Evolutionary conservation across 2,113 vertebrate genomes (phyloP).

Genomic region (Pica pica): DNA sequence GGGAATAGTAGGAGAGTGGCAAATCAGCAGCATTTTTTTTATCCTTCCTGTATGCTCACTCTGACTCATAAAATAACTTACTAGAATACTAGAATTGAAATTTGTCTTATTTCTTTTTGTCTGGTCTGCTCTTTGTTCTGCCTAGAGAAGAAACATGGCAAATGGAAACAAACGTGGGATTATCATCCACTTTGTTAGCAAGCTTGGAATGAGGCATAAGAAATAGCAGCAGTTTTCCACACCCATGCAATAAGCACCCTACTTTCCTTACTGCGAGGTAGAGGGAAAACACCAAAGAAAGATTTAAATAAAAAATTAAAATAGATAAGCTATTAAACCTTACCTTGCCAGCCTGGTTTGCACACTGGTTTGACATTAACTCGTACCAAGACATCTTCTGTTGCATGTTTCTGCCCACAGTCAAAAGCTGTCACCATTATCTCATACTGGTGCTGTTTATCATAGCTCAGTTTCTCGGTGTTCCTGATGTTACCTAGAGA

Average conservation of each 20-base stretch:
- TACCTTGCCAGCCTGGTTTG: conserved; percentile 98
- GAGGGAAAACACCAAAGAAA: neutral
- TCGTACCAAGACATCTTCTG: conserved; percentile 81
- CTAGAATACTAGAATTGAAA: neutral
- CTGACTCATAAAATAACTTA: neutral
- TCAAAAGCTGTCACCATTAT: conserved; percentile 93
- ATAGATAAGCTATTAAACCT: neutral
- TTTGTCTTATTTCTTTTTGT: neutral
- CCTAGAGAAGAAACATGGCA: neutral
- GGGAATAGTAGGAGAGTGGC: neutral
- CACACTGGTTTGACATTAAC: conserved; percentile 94
- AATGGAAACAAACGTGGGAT: neutral
- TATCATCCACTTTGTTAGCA: neutral
- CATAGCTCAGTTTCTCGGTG: conserved; percentile 91
- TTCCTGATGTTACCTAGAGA: conserved; percentile 91
- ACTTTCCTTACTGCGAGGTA: neutral
- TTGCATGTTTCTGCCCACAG: conserved; percentile 91
- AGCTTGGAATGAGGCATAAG: neutral
- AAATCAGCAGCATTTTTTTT: neutral
- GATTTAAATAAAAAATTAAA: neutral
- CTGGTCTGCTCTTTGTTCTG: neutral
- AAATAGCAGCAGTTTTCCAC: neutral
- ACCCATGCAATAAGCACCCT: neutral
- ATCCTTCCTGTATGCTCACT: neutral
- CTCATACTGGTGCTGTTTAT: conserved; percentile 86